These are phyloP conservation scores for Ormyrus rosae DNA, from an alignment of 2,888 invertebrate genomes.

Conservation along the genomic window DNA sequence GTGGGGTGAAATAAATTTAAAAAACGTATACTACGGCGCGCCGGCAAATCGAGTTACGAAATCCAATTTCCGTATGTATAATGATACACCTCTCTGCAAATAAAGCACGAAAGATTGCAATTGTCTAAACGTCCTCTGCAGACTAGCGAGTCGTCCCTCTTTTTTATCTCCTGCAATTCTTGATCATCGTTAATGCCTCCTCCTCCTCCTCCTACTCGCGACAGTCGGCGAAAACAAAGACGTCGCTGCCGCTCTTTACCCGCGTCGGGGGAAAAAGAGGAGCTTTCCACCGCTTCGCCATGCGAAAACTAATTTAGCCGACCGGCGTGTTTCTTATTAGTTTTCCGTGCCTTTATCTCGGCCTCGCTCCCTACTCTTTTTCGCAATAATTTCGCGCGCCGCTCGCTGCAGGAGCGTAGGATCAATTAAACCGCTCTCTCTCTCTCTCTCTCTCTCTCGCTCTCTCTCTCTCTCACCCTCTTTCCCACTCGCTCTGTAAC, in stretches of 20 bases:
- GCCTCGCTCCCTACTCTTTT: background rate
- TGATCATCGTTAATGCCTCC: slow-evolving; percentile 8
- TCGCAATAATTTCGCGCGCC: slow-evolving; percentile 34
- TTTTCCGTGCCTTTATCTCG: background rate
- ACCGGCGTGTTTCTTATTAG: background rate
- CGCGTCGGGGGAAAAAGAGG: background rate
- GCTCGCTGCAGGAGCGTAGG: background rate
- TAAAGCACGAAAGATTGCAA: slow-evolving; percentile 32
- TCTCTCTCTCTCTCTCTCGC: too few relatives aligned
- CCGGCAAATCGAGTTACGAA: slow-evolving; percentile 21
- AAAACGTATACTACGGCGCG: background rate
- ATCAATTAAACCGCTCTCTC: slow-evolving; percentile 26
- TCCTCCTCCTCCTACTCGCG: too few relatives aligned
- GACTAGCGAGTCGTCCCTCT: slow-evolving; percentile 17
- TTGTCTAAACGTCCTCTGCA: slow-evolving; percentile 7
- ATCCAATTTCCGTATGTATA: background rate
- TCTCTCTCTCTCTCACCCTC: too few relatives aligned
- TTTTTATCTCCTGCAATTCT: background rate
- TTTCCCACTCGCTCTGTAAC: slow-evolving; percentile 26
- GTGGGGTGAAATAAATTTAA: background rate
- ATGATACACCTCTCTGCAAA: slow-evolving; percentile 16
- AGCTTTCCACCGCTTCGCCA: background rate
- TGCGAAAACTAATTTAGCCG: slow-evolving; percentile 41
- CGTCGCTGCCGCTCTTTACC: too few relatives aligned
- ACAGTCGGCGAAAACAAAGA: too few relatives aligned